A percentile compares a stretch with the other conserved stretches of the same genome.
phyloP scores from a whole-genome alignment of 2,113 vertebrate genomes.

The Porphyrio hochstetteri region DNA sequence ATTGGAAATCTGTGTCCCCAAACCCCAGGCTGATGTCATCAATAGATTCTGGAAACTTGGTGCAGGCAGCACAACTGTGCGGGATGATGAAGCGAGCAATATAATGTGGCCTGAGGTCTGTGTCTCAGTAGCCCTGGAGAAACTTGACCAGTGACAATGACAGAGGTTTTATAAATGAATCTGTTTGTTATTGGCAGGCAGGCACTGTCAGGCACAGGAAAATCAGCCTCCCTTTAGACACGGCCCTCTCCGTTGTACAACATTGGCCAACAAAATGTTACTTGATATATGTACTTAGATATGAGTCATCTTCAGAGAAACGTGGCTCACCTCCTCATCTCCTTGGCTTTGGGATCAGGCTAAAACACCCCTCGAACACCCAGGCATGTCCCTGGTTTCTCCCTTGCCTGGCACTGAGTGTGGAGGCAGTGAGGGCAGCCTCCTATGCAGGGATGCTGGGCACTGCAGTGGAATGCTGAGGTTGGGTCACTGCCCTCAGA shows the following conservation, averaged over 20 bases:
- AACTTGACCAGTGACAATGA: constrained; percentile 31
- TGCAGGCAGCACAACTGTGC: not conserved
- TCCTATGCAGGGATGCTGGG: not conserved
- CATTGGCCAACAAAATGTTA: not conserved
- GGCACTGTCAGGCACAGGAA: not conserved
- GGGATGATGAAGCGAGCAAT: not conserved
- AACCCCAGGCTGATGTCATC: not conserved
- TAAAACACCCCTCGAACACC: rapidly evolving
- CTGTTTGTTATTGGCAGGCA: constrained; percentile 34
- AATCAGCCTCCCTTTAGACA: not conserved
- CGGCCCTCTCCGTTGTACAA: not conserved
- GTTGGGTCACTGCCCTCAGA: not conserved
- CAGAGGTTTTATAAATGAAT: constrained; percentile 35
- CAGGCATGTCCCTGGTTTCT: rapidly evolving
- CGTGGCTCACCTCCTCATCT: not conserved
- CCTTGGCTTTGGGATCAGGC: not conserved
- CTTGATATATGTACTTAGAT: not conserved
- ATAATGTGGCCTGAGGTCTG: not conserved
- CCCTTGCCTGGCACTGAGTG: not conserved
- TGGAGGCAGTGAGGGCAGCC: not conserved
- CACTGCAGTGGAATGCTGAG: not conserved
- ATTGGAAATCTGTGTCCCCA: not conserved
- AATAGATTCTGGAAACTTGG: not conserved
- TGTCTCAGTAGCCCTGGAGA: not conserved
- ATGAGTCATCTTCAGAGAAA: not conserved